These are phyloP conservation scores for Andrena cerasifolii DNA, from an alignment of 1,140 invertebrate species.

Conservation along the genomic window DNA sequence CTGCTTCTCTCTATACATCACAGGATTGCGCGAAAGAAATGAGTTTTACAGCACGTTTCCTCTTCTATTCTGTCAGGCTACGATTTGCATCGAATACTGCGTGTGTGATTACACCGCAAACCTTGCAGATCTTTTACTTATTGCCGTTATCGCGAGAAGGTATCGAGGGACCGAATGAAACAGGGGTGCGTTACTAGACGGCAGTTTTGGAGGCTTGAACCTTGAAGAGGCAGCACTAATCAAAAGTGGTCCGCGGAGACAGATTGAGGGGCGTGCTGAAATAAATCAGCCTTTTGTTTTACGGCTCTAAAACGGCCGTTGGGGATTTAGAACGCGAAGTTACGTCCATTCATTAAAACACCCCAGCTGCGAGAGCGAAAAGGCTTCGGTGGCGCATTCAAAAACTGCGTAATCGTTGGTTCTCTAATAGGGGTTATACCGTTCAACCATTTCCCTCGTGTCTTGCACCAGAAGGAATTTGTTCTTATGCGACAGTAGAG, in stretches of 20 bases:
- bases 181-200: constrained; percentile 25
- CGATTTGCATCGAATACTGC: too few relatives aligned
- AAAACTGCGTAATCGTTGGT: constrained; percentile 31
- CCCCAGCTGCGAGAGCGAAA: constrained; percentile 72
- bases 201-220: constrained; percentile 35
- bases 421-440: constrained; percentile 1
- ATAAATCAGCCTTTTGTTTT: constrained; percentile 80
- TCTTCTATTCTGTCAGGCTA: too few relatives aligned
- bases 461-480: not conserved
- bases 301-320: constrained; percentile 75
- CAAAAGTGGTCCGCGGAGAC: constrained; percentile 76
- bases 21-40: too few relatives aligned
- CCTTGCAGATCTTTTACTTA: not conserved
- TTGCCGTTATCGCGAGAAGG: not conserved
- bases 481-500: not conserved
- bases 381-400: constrained; percentile 51
- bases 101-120: not conserved
- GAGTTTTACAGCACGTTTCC: too few relatives aligned
- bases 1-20: too few relatives aligned
- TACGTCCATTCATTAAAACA: constrained; percentile 74
- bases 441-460: not conserved
- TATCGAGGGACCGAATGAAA: not conserved
- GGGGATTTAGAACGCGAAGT: constrained; percentile 70
- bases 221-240: constrained; percentile 64
- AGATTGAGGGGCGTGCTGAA: constrained; percentile 73